These are phyloP conservation scores for Equus quagga DNA, from an alignment of 2,113 vertebrate genomes.

Conservation along the genomic window DNA sequence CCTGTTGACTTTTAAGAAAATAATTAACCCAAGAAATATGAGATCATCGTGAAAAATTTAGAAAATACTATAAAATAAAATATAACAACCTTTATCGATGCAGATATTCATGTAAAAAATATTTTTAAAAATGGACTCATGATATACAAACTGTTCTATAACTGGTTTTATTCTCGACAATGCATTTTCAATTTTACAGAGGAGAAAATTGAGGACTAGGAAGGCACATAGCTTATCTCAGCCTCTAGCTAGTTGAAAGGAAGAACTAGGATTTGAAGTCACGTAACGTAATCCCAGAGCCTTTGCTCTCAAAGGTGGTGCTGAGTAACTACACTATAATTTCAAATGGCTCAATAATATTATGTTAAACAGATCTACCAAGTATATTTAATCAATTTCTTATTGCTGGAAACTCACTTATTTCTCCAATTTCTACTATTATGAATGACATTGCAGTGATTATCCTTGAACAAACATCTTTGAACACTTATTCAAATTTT, in stretches of 20 bases:
- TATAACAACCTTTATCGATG: neutral
- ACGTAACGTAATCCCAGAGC: neutral
- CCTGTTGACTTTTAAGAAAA: neutral
- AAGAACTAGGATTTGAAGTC: neutral
- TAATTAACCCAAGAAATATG: neutral
- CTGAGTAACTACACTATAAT: neutral
- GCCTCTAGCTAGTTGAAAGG: neutral
- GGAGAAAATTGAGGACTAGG: neutral
- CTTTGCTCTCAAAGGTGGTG: neutral
- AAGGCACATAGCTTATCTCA: neutral
- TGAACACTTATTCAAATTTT: neutral
- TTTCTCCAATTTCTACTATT: slow-evolving; percentile 6
- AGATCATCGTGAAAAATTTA: neutral
- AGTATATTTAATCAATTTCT: neutral
- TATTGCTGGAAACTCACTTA: neutral
- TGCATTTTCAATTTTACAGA: neutral
- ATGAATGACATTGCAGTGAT: neutral
- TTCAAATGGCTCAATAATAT: neutral
- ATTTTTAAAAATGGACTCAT: neutral
- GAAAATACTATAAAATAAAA: slow-evolving; percentile 40
- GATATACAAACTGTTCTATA: neutral
- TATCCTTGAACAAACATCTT: neutral
- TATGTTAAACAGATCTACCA: neutral
- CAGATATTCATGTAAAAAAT: neutral
- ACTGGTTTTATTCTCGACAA: neutral